Percentiles rank a stretch among this genome's conserved stretches.
Conservation (phyloP, 2,113 vertebrate genomes). For the Aplodontia rufa region DNA sequence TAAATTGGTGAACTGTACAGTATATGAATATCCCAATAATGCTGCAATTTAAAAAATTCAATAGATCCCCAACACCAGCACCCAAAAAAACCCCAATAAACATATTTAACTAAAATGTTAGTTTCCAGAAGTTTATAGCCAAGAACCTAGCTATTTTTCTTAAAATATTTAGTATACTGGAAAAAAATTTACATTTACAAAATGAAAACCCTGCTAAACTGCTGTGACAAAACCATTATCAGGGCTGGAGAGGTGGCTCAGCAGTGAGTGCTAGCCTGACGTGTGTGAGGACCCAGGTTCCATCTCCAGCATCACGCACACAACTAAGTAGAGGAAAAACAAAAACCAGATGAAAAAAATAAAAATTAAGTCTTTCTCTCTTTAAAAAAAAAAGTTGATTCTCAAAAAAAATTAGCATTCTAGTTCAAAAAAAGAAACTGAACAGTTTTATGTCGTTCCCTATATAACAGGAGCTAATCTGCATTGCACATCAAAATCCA, state of each 20-base stretch:
- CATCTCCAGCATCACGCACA: too few species aligned
- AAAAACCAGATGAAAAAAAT: too few species aligned
- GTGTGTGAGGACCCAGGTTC: too few species aligned
- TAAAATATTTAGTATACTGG: constrained; percentile 48
- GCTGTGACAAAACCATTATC: constrained; percentile 38
- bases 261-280: too few species aligned
- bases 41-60: constrained; percentile 27
- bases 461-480: background rate
- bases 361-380: too few species aligned
- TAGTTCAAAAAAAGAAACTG: constrained; percentile 33
- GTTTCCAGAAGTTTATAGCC: constrained; percentile 12
- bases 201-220: constrained; percentile 47
- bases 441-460: constrained; percentile 30
- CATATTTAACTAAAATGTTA: constrained; percentile 47
- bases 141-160: constrained; percentile 10
- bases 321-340: too few species aligned
- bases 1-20: background rate
- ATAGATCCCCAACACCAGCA: background rate
- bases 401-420: too few species aligned
- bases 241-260: too few species aligned
- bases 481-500: constrained; percentile 39
- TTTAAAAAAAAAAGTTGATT: too few species aligned
- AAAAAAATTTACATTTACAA: constrained; percentile 52
- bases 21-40: constrained; percentile 35
- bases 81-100: constrained; percentile 20